A percentile compares a stretch with the other conserved stretches of the same genome.
Conservation (phyloP, 2,797 vertebrate species). For the Microctenopoma steveboyesi region DNA sequence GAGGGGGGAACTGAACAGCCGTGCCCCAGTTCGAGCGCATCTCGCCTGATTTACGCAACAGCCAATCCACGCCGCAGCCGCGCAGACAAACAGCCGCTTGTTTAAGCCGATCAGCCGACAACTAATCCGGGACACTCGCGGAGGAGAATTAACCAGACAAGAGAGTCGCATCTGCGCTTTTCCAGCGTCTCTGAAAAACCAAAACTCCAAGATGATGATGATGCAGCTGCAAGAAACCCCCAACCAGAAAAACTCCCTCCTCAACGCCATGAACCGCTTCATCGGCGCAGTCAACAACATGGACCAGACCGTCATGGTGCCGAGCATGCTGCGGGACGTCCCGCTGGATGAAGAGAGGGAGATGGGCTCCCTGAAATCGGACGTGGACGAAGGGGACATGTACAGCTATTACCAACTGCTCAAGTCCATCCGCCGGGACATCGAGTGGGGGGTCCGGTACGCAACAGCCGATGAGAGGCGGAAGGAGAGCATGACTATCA, state of each 20-base stretch:
- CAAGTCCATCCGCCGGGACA: constrained; percentile 95
- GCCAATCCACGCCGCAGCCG: constrained; percentile 35
- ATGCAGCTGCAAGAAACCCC: constrained; percentile 90
- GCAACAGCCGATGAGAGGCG: constrained; percentile 79
- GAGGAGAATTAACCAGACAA: constrained; percentile 11
- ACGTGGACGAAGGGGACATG: constrained; percentile 89
- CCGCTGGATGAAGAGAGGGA: constrained; percentile 88
- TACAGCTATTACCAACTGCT: constrained; percentile 95
- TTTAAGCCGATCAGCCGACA: constrained; percentile 58
- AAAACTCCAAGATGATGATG: constrained; percentile 74
- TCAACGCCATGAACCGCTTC: constrained; percentile 97
- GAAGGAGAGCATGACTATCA: constrained; percentile 81
- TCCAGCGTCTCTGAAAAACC: background rate
- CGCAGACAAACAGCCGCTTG: constrained; percentile 32
- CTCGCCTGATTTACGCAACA: constrained; percentile 39
- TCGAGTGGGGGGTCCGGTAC: constrained; percentile 93
- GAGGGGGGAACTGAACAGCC: constrained; percentile 1
- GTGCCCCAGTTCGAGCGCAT: background rate
- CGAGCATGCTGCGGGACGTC: constrained; percentile 94
- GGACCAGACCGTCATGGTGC: constrained; percentile 98
- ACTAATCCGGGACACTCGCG: constrained; percentile 32
- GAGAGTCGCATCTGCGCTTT: constrained; percentile 18
- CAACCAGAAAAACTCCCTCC: constrained; percentile 93
- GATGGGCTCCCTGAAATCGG: constrained; percentile 70
- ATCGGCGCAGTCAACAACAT: constrained; percentile 97